Evolutionary conservation across 1,140 invertebrate genomes (phyloP), one percentile per base, ranked within the genome.

Genomic region (Drosophila takahashii): DNA sequence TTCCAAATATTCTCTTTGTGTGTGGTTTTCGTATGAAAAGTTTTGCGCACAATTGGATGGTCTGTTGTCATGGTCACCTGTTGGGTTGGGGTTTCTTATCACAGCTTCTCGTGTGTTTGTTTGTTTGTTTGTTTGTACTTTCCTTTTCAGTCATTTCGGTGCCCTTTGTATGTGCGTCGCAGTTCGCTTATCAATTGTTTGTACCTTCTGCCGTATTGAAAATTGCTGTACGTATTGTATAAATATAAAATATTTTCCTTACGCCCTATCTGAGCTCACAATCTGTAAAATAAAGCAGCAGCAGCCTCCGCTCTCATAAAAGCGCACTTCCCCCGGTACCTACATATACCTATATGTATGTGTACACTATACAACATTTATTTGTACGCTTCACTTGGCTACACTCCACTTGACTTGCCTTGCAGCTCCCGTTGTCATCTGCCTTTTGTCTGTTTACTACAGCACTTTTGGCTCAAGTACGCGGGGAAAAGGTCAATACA

Each of bases 101-200:
- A 70, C 41, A 70, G 39, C 69, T 53, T 53, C 47, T 54, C 51
- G 45, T 39, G 42, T 47, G 22, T 9, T 8, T 8, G 2, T 8
- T 32, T 8, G 15, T 69, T 4, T 57, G 36, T 42, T 42, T 36
- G 18, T 37, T 1, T 27, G 48, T 27, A 56, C 27, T 52, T 37
- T 60, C 36, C 39, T 72, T 76, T 65, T 51, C 37, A 45, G 37
- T 32, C 4, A 22, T 52, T 45, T 42, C 13, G 32, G 59, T 32
- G 71, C 41, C 60, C 50, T 64, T 60, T 60, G 54, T 65, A 41
- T 64, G 50, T 50, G 47, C 41, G 47, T 45, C 65, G 29, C 53
- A 52, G 59, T 45, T 62, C 18, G 29, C 83, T 87, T 86, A 87
- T 86, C 81, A 86, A 72, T 76, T 72, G 39, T 56, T 71, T 71